These are phyloP conservation scores for Latheticus oryzae DNA, from an alignment of 2,888 invertebrate species.

Conservation along the genomic window DNA sequence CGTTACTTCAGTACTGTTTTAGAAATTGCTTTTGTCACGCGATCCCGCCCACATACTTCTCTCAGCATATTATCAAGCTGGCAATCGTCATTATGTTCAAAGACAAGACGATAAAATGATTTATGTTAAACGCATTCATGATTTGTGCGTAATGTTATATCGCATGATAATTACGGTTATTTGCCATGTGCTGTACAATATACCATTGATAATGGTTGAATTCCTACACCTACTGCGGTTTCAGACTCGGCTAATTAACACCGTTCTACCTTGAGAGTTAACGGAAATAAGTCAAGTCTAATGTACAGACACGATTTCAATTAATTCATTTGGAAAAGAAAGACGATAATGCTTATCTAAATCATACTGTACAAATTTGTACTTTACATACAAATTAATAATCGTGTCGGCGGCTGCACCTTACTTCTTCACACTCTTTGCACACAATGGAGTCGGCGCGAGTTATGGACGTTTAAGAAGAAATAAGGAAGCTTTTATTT, in stretches of 20 bases:
- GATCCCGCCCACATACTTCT: conserved; percentile 41
- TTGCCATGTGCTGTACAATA: conserved; percentile 55
- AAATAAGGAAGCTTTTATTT: conserved; percentile 26
- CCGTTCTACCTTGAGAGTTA: conserved; percentile 48
- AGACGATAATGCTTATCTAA: conserved; percentile 27
- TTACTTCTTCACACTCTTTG: conserved; percentile 26
- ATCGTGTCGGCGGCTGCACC: conserved; percentile 18
- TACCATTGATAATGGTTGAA: conserved; percentile 54
- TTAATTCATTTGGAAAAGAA: too few relatives aligned
- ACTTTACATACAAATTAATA: conserved; percentile 29
- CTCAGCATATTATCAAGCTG: conserved; percentile 26
- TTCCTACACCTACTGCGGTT: conserved; percentile 54
- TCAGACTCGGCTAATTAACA: conserved; percentile 53
- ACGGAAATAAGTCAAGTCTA: conserved; percentile 40
- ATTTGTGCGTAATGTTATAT: conserved; percentile 52
- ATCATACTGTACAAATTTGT: conserved; percentile 30
- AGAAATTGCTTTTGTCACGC: conserved; percentile 45
- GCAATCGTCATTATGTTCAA: conserved; percentile 26
- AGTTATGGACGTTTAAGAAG: conserved; percentile 9
- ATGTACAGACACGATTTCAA: conserved; percentile 39
- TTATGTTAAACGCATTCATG: conserved; percentile 50
- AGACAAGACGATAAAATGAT: conserved; percentile 38
- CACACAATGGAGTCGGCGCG: conserved; percentile 25
- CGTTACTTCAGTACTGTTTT: conserved; percentile 43
- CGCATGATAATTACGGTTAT: conserved; percentile 55